Percentiles rank a stretch among this genome's conserved stretches.
These are phyloP conservation scores for Spheniscus mendiculus DNA, from an alignment of 2,113 vertebrate species.

Conservation along the genomic window DNA sequence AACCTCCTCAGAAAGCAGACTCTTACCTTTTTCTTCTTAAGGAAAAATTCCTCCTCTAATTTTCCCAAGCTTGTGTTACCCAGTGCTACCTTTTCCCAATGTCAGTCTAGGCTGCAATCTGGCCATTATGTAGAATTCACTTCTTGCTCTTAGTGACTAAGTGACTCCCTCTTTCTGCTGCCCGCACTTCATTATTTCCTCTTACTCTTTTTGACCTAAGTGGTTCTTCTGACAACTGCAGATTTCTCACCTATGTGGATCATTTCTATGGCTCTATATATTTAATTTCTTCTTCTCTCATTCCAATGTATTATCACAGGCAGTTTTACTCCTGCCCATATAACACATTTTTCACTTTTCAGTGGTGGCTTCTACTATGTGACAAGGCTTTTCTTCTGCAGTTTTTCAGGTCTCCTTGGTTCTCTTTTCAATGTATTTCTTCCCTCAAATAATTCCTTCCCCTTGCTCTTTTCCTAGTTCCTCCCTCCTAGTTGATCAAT, in stretches of 20 bases:
- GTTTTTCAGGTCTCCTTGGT: neutral
- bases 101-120: neutral
- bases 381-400: neutral
- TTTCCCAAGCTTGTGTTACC: neutral
- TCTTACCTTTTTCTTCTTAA: neutral
- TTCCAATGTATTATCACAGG: neutral
- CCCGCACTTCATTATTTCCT: slow-evolving; percentile 1
- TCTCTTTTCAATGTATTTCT: neutral
- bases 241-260: neutral
- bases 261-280: neutral
- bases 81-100: neutral
- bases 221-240: neutral
- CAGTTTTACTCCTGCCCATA: neutral
- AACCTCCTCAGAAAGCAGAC: neutral
- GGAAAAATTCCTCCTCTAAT: neutral
- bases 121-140: neutral
- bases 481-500: neutral
- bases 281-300: neutral
- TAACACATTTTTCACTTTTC: neutral
- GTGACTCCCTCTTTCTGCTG: neutral
- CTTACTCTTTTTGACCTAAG: neutral
- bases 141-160: neutral
- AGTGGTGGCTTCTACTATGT: neutral
- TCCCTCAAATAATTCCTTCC: neutral
- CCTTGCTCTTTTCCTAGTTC: neutral